These are phyloP conservation scores for Sylvilagus bachmani DNA, from an alignment of 2,113 vertebrate genomes.

Conservation along the genomic window DNA sequence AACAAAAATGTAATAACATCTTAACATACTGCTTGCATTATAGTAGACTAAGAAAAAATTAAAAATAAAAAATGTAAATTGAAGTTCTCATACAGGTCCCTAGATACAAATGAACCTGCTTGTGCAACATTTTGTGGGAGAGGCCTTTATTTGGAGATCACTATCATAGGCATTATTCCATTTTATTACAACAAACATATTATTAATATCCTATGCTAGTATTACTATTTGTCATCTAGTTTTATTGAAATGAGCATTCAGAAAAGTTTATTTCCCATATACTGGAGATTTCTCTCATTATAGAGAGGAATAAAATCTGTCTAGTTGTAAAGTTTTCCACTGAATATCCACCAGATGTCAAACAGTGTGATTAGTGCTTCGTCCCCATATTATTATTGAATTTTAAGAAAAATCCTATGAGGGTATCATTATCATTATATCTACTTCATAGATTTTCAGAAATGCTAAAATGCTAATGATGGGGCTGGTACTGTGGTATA, in stretches of 20 bases:
- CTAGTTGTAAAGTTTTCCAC: neutral
- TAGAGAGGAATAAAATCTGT: neutral
- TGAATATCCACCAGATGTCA: neutral
- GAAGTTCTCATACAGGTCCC: neutral
- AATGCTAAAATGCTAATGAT: conserved; percentile 5
- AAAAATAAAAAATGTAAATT: neutral
- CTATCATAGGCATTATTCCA: neutral
- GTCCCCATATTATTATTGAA: conserved; percentile 39
- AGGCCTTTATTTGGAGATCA: neutral
- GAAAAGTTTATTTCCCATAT: neutral
- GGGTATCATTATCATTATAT: neutral
- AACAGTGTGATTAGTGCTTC: neutral
- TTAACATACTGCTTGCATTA: neutral
- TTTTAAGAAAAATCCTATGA: neutral
- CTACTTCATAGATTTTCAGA: conserved; percentile 15
- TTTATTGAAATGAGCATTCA: conserved; percentile 11
- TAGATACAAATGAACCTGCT: neutral
- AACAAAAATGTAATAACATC: neutral
- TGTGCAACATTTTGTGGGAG: neutral
- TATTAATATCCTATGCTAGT: neutral
- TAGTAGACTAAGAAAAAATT: neutral
- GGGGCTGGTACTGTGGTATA: neutral
- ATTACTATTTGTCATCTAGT: neutral
- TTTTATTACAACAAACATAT: neutral
- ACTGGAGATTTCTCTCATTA: neutral